A percentile compares a stretch with the other conserved stretches of the same genome.
Conservation (phyloP, 1,140 invertebrate species). For the Drosophila sulfurigaster region DNA sequence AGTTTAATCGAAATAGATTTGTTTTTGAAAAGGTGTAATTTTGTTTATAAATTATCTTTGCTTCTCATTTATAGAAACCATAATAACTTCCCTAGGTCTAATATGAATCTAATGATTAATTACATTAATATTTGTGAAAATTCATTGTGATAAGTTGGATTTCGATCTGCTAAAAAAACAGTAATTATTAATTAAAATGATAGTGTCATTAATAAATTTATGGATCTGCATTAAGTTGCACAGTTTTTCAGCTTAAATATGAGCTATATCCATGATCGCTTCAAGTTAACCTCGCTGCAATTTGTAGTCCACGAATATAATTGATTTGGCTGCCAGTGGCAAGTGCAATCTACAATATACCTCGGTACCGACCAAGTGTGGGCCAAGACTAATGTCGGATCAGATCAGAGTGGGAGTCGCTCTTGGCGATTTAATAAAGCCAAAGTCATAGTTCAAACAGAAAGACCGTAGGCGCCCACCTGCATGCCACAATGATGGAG, state of each 20-base stretch:
- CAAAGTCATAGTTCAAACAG: constrained; percentile 46
- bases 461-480: constrained; percentile 30
- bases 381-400: constrained; percentile 8
- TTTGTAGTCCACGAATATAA: not conserved
- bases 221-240: not conserved
- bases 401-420: constrained; percentile 11
- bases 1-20: too few relatives aligned
- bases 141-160: too few relatives aligned
- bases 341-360: not conserved
- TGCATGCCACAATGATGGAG: not conserved
- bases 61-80: too few relatives aligned
- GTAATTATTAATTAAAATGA: too few relatives aligned
- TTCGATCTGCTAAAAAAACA: too few relatives aligned
- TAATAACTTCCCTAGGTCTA: too few relatives aligned
- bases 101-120: too few relatives aligned
- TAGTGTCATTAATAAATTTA: too few relatives aligned
- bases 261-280: not conserved
- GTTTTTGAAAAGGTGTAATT: too few relatives aligned
- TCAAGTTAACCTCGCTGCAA: not conserved
- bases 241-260: too few relatives aligned
- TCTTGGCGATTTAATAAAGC: constrained; percentile 36
- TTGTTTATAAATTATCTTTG: too few relatives aligned
- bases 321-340: constrained; percentile 4
- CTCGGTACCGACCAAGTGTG: constrained; percentile 1
- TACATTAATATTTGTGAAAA: too few relatives aligned